Conservation (phyloP, 2,113 vertebrate genomes). For the Engystomops pustulosus region DNA sequence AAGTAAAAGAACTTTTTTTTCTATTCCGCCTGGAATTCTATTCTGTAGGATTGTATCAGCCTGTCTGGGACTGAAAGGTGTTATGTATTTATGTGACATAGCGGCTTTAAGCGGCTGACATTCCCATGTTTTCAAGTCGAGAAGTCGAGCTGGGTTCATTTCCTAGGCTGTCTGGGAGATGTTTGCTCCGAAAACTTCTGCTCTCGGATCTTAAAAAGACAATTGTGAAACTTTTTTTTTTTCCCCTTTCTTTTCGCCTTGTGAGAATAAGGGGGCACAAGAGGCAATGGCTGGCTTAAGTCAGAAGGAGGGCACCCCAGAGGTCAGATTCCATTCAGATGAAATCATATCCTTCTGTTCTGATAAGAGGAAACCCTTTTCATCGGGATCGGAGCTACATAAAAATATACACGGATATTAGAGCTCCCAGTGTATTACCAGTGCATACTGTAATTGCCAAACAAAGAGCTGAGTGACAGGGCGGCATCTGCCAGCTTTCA, state of each 20-base stretch:
- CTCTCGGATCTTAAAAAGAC: constrained; percentile 64
- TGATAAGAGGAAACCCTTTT: constrained; percentile 81
- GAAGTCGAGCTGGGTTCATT: constrained; percentile 70
- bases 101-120: constrained; percentile 63
- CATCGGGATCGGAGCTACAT: constrained; percentile 69
- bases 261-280: constrained; percentile 71
- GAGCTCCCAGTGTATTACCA: constrained; percentile 64
- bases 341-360: constrained; percentile 90
- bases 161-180: constrained; percentile 68
- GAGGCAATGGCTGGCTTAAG: constrained; percentile 85
- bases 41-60: constrained; percentile 61
- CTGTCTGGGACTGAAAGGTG: constrained; percentile 60
- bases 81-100: constrained; percentile 68
- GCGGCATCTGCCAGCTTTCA: constrained; percentile 55
- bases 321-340: constrained; percentile 86
- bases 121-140: constrained; percentile 50
- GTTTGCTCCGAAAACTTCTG: constrained; percentile 60
- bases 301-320: constrained; percentile 84
- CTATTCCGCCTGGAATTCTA: constrained; percentile 8
- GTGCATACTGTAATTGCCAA: constrained; percentile 48
- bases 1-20: constrained; percentile 8
- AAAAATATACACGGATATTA: constrained; percentile 64
- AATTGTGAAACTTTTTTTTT: constrained; percentile 58
- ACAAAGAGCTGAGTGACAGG: constrained; percentile 56
- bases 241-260: constrained; percentile 55